A percentile compares a stretch with the other conserved stretches of the same genome.
These are phyloP conservation scores for Ciconia stormi DNA, from an alignment of 2,113 vertebrate species.

Conservation along the genomic window DNA sequence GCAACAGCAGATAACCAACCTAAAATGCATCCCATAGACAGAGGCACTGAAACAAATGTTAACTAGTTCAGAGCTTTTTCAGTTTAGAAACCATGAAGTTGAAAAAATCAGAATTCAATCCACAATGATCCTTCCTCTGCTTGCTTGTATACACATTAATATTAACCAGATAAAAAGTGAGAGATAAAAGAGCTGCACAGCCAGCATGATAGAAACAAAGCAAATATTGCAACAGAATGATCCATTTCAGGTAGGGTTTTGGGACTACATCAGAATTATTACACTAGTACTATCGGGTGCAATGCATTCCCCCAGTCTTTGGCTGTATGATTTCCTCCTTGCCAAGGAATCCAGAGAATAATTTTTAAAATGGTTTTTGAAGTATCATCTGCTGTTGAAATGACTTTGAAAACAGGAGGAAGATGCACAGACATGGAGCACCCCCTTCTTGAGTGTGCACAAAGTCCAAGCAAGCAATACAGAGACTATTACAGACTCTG, in stretches of 20 bases:
- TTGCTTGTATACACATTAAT: neutral
- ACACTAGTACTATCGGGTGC: accelerated
- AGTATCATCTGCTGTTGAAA: neutral
- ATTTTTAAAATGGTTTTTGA: neutral
- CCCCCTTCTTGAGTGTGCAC: neutral
- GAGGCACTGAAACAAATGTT: neutral
- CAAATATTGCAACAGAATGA: neutral
- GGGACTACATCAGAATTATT: neutral
- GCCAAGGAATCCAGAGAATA: neutral
- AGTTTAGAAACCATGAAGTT: neutral
- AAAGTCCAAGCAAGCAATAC: neutral
- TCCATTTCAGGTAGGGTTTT: neutral
- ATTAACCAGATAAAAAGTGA: neutral
- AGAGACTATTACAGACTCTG: neutral
- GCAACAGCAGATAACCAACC: neutral
- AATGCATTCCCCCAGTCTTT: neutral
- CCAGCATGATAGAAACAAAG: neutral
- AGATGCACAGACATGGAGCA: neutral
- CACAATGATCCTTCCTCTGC: neutral
- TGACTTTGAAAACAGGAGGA: neutral
- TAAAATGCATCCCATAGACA: neutral
- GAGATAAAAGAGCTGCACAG: neutral
- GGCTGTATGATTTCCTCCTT: neutral
- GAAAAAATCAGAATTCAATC: neutral
- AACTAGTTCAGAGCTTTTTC: neutral